Base-by-base conservation (phyloP, 2,113 vertebrate genomes). In the Leptocoma aspasia region DNA sequence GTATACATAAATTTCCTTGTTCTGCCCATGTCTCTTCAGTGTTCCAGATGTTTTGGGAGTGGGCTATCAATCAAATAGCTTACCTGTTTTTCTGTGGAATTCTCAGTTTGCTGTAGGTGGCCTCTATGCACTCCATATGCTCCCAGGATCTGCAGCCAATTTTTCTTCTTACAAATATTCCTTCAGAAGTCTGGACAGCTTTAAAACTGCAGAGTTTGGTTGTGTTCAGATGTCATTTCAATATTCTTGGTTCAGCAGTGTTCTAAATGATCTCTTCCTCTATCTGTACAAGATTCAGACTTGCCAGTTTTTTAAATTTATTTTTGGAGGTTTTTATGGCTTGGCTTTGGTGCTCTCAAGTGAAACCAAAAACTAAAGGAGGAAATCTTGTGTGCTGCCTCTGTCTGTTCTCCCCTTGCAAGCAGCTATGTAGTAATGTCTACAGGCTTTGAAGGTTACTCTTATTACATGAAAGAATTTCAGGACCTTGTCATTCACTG, bases 301-400 rank as follows among this genome's bases (percentile, higher is more conserved):
- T 64, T 64, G 23, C 4, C 30, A 71, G 4, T 69, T 73, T 82
- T 72, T 33, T 47, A 1, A 54, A 11, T 50, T 78, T 95, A 16
- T 41, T 70, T 89, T 22, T 11, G 24, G 49, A 31, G 0, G 0
- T 0, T 16, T 10, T 93, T 65, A 8, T 54, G 68, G 13, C 22
- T 79, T 81, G 39, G 33, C 26, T 81, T 77, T 52, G 60, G 13
- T 3, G 1, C 27, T 15, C 41, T 90, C 13, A 47, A 71, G 59
- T 49, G 44, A 49, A 70, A 84, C 10, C 2, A 63, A 63, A 79
- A 47, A 45, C 9, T 30, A 35, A 54, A 33, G 27, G 24, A 64
- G 35, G 33, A 77, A 60, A 47, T 64, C 15, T 50, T 33, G 4
- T 23, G 18, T 6, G 1, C 64, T 79, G 44, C 35, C 61, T 71